These are phyloP conservation scores for Phalangium opilio DNA, from an alignment of 2,888 invertebrate species.

Conservation along the genomic window DNA sequence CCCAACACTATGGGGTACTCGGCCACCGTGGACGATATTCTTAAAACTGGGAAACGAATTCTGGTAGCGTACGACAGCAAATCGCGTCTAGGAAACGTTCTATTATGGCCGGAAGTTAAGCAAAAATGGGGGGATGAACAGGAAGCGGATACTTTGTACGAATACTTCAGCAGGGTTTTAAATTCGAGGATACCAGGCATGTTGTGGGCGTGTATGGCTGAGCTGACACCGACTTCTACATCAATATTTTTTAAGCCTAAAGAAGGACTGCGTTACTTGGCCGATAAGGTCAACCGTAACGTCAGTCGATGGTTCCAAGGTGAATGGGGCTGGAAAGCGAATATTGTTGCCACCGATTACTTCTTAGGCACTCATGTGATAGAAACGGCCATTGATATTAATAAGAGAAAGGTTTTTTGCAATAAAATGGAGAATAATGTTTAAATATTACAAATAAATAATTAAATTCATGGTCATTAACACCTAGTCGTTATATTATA, in stretches of 20 bases:
- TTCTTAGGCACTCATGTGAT: conserved; percentile 38
- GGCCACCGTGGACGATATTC: conserved; percentile 43
- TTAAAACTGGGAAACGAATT: conserved; percentile 39
- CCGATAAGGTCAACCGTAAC: conserved; percentile 50
- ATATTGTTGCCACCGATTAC: conserved; percentile 38
- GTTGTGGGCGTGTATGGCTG: conserved; percentile 52
- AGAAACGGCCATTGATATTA: conserved; percentile 35
- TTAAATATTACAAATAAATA: too few relatives aligned
- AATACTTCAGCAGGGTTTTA: conserved; percentile 32
- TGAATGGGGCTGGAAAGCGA: conserved; percentile 36
- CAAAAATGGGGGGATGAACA: conserved; percentile 45
- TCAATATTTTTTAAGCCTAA: conserved; percentile 43
- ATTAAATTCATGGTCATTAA: too few relatives aligned
- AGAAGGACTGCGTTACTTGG: conserved; percentile 45
- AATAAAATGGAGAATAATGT: not conserved
- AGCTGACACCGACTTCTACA: conserved; percentile 49
- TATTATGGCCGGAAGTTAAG: conserved; percentile 12
- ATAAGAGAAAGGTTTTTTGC: conserved; percentile 21
- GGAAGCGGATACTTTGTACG: conserved; percentile 37
- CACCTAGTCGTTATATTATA: too few relatives aligned
- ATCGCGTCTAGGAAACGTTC: not conserved
- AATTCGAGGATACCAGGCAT: conserved; percentile 8
- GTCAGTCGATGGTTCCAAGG: conserved; percentile 47
- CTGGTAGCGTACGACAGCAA: conserved; percentile 44
- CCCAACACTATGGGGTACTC: conserved; percentile 21